These are phyloP conservation scores for Lepidocyrtoides sp. DNA, from an alignment of 2,888 invertebrate species.

Conservation along the genomic window DNA sequence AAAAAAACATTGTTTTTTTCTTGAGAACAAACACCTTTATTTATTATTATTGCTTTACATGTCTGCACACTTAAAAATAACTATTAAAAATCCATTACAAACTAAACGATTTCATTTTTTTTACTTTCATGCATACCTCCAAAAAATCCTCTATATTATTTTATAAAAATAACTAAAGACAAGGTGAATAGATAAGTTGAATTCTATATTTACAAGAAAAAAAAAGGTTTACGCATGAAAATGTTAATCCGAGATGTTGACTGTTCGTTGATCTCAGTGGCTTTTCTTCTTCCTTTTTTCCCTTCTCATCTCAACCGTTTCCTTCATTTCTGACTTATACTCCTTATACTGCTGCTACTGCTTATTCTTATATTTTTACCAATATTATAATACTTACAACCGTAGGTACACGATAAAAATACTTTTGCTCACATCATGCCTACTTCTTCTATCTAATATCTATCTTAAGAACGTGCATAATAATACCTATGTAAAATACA, in stretches of 20 bases:
- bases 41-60: too few species aligned
- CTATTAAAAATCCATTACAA: conserved; percentile 17
- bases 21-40: too few species aligned
- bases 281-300: conserved; percentile 29
- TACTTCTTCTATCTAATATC: background rate
- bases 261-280: conserved; percentile 65
- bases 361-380: background rate
- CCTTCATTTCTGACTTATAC: conserved; percentile 49
- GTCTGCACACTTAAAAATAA: background rate
- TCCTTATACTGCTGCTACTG: background rate
- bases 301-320: conserved; percentile 34
- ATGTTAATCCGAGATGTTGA: conserved; percentile 68
- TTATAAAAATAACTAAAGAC: conserved; percentile 8
- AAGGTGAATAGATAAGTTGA: conserved; percentile 49
- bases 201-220: background rate
- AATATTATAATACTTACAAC: conserved; percentile 10
- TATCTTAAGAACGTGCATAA: background rate
- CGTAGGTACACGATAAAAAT: too few species aligned
- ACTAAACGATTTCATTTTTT: conserved; percentile 11
- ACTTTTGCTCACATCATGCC: background rate
- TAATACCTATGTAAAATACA: conserved; percentile 13
- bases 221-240: conserved; percentile 59
- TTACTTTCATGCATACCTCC: background rate
- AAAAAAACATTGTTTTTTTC: too few species aligned
- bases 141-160: background rate